Conservation (phyloP, 2,888 invertebrate species). For the Sepiola atlantica region DNA sequence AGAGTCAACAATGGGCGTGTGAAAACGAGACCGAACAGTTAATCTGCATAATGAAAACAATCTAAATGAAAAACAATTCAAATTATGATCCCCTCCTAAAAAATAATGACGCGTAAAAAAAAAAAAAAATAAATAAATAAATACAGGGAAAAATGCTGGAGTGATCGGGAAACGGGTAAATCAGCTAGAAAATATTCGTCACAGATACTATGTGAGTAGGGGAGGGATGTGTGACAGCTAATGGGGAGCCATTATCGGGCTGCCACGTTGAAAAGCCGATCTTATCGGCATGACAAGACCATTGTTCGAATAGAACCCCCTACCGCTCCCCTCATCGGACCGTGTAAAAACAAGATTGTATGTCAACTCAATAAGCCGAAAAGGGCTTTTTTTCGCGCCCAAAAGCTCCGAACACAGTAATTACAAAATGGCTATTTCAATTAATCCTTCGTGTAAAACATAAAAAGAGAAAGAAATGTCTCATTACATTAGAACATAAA, state of each 20-base stretch:
- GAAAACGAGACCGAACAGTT: no score
- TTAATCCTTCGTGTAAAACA: background rate
- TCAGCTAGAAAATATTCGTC: background rate
- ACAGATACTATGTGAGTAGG: no score
- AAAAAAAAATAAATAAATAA: background rate
- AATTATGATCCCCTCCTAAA: no score
- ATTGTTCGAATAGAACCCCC: background rate
- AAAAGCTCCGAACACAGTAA: background rate
- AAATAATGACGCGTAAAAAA: background rate
- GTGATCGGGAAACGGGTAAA: background rate
- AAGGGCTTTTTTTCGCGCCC: background rate
- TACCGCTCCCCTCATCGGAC: background rate
- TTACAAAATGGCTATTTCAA: background rate
- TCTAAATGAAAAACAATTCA: no score
- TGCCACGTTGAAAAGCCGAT: background rate
- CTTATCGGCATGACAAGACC: background rate
- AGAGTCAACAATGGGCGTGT: fast-evolving
- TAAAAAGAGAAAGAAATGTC: background rate
- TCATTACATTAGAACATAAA: background rate
- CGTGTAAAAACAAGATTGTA: background rate
- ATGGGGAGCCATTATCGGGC: background rate
- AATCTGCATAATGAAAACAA: no score
- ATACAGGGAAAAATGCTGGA: background rate
- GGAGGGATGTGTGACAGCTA: background rate
- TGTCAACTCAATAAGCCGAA: background rate